Conservation (phyloP, 2,888 invertebrate species). For the Bugulina stolonifera region DNA sequence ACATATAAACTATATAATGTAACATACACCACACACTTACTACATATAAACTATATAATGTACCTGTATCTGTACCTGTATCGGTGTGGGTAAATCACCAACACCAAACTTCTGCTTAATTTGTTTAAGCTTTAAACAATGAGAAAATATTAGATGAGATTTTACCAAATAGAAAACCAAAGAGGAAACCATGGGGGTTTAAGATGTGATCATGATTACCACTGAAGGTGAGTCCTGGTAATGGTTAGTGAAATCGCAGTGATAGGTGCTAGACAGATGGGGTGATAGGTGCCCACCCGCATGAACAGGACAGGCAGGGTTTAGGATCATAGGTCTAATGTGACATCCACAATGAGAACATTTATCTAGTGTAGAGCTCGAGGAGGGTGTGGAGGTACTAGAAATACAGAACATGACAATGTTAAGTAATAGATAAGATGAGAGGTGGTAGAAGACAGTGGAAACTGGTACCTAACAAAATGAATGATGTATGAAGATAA, state of each 20-base stretch:
- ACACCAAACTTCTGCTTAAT: constrained; percentile 19
- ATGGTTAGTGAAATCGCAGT: background rate
- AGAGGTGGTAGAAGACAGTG: too few species aligned
- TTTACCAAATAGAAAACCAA: background rate
- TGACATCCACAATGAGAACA: background rate
- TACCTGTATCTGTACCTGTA: background rate
- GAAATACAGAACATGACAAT: too few species aligned
- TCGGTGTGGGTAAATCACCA: background rate
- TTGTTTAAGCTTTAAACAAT: constrained; percentile 2
- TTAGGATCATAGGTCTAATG: background rate
- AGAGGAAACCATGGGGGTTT: too few species aligned
- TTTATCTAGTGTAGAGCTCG: background rate
- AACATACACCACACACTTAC: too few species aligned
- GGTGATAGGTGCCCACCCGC: background rate
- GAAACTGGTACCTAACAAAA: too few species aligned
- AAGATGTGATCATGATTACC: too few species aligned
- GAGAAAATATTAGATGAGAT: background rate
- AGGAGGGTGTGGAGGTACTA: background rate
- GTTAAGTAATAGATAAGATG: too few species aligned
- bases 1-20: too few species aligned
- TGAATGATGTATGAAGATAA: too few species aligned
- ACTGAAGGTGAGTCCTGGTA: too few species aligned
- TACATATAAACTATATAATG: background rate
- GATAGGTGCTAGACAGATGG: background rate
- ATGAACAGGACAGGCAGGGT: background rate